phyloP scores from a whole-genome alignment of 2,797 vertebrate genomes.

The Crenuchus spilurus region DNA sequence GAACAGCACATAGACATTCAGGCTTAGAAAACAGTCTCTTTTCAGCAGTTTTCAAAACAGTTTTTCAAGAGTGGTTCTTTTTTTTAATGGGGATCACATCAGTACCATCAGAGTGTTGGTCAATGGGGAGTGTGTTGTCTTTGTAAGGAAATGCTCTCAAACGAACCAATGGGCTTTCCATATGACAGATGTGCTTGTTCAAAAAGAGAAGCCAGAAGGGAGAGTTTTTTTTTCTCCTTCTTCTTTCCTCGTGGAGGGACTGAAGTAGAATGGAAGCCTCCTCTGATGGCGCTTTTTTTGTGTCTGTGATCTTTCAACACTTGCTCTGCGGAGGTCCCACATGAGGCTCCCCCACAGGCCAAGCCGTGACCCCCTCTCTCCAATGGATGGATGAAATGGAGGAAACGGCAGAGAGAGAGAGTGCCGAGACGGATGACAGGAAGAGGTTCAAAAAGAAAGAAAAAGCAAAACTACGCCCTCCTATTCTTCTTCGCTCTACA shows the following conservation, averaged over 20 bases:
- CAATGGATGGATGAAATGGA: constrained; percentile 71
- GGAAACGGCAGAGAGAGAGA: constrained; percentile 53
- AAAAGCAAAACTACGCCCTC: constrained; percentile 29
- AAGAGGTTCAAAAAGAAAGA: constrained; percentile 56
- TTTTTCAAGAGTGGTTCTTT: constrained; percentile 35
- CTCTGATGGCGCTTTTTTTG: constrained; percentile 65
- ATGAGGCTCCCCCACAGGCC: constrained; percentile 72
- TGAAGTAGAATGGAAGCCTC: constrained; percentile 64
- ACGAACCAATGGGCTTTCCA: constrained; percentile 70
- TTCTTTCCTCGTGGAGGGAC: constrained; percentile 9
- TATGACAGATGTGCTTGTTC: constrained; percentile 66
- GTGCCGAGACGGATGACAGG: constrained; percentile 60
- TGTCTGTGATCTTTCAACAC: constrained; percentile 77
- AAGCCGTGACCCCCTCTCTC: constrained; percentile 73
- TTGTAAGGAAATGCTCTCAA: constrained; percentile 72
- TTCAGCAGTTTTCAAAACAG: constrained; percentile 54
- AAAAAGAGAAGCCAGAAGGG: constrained; percentile 38
- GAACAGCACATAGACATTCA: constrained; percentile 65
- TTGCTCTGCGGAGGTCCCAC: constrained; percentile 68
- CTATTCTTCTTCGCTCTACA: constrained; percentile 55
- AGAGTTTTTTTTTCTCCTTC: background rate
- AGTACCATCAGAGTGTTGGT: constrained; percentile 54
- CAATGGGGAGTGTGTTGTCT: constrained; percentile 66
- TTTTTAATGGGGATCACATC: constrained; percentile 66
- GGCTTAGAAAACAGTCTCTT: constrained; percentile 59